Evolutionary conservation across 2,113 vertebrate genomes (phyloP).

Genomic region (Takifugu bimaculatus): DNA sequence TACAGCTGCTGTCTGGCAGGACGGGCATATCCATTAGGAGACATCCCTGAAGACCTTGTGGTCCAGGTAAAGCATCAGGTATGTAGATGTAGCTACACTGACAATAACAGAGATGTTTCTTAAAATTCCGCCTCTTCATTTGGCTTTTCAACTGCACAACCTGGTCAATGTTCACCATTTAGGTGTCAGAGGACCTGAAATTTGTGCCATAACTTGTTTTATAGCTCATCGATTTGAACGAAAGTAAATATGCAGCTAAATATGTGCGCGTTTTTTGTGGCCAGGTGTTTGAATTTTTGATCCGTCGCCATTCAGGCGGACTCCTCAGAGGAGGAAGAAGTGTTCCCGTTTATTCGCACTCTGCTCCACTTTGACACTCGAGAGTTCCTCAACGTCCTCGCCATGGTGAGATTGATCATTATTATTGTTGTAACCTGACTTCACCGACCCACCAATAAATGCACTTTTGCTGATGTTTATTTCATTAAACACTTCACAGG

Average conservation of each 20-base stretch:
- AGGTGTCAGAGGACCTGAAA: too few relatives aligned
- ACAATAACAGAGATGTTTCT: too few relatives aligned
- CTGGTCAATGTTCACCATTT: too few relatives aligned
- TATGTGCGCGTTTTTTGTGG: not conserved
- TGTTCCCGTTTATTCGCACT: slow-evolving; percentile 88
- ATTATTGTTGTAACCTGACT: too few relatives aligned
- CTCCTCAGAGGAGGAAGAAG: slow-evolving; percentile 83
- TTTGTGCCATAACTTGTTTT: too few relatives aligned
- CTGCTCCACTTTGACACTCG: slow-evolving; percentile 94
- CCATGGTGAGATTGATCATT: slow-evolving; percentile 82
- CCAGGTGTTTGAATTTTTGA: slow-evolving; percentile 96
- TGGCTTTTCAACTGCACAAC: too few relatives aligned
- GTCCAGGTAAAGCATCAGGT: slow-evolving; percentile 97
- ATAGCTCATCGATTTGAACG: too few relatives aligned
- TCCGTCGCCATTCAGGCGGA: slow-evolving; percentile 89
- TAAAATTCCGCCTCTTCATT: too few relatives aligned
- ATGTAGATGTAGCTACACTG: not conserved
- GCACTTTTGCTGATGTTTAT: too few relatives aligned
- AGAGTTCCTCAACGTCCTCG: slow-evolving; percentile 96
- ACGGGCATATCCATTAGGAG: slow-evolving; percentile 90
- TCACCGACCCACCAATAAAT: too few relatives aligned
- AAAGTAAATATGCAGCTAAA: not conserved
- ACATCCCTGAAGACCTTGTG: slow-evolving; percentile 94
- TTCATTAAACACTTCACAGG: too few relatives aligned
- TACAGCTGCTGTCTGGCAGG: slow-evolving; percentile 80